Evolutionary conservation across 2,888 invertebrate species (phyloP), one percentile per base, ranked within the genome.

Genomic region (Zhengitettix transpicula): DNA sequence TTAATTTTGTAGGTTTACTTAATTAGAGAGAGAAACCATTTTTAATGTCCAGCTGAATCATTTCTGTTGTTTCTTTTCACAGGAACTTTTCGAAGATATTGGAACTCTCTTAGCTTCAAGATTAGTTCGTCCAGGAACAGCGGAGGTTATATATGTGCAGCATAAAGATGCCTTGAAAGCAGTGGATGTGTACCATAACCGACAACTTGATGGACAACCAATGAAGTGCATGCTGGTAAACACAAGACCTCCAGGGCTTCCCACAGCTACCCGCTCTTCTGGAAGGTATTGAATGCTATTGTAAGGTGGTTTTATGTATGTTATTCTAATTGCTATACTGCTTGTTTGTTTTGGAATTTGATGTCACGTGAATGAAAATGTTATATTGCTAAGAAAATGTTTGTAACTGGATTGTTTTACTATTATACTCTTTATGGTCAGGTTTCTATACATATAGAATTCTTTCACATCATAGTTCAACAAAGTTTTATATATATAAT

Each of bases 41-140:
- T 28, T 28, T 28, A 28, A 28, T 5, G 2, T 28, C 7, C 28
- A 28, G 28, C 7, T 28, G 3, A 28, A 5, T 28, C 28, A 28
- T 7, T 28, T 28, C 28, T 28, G 7, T 28, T 28, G 28, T 28
- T 28, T 47, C 5, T 47, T 47, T 62, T 70, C 73, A 41, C 66
- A 90, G 89, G 96, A 96, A 73, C 76, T 96, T 55, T 95, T 96
- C 77, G 92, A 92, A 69, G 94, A 94, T 70, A 86, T 95, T 63
- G 95, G 95, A 0, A 86, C 89, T 55, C 78, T 95, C 70, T 75
- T 88, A 60, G 86, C 87, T 65, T 92, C 92, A 0, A 82, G 88
- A 66, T 77, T 95, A 66, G 86, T 92, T 14, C 82, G 91, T 54
- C 85, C 88, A 0, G 95, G 95, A 1, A 86, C 87, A 2, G 95